These are phyloP conservation scores for Bombyx mandarina DNA, from an alignment of 1,140 invertebrate genomes.

Conservation along the genomic window DNA sequence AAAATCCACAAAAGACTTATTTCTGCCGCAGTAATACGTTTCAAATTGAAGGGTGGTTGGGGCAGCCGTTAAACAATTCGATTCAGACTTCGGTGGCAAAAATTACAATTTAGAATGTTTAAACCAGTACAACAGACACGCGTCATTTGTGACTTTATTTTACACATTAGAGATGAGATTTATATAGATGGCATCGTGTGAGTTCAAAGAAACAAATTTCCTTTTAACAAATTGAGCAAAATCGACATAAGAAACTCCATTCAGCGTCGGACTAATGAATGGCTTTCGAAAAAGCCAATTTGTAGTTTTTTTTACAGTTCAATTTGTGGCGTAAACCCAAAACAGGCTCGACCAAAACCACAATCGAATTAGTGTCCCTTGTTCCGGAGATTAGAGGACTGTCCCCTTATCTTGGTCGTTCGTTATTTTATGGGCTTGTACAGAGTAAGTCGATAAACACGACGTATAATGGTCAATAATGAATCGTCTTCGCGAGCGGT, in stretches of 20 bases:
- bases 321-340: slow-evolving; percentile 67
- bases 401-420: slow-evolving; percentile 68
- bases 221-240: slow-evolving; percentile 70
- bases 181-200: slow-evolving; percentile 35
- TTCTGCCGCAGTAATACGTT: too few relatives aligned
- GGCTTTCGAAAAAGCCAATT: slow-evolving; percentile 62
- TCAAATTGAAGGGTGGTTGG: too few relatives aligned
- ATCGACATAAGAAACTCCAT: slow-evolving; percentile 60
- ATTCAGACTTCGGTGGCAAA: too few relatives aligned
- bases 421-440: slow-evolving; percentile 70
- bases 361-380: slow-evolving; percentile 71
- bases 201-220: slow-evolving; percentile 42
- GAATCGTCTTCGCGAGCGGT: slow-evolving; percentile 64
- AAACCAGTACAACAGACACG: too few relatives aligned
- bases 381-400: slow-evolving; percentile 68
- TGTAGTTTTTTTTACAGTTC: slow-evolving; percentile 70
- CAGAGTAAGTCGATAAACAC: slow-evolving; percentile 68
- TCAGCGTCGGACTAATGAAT: slow-evolving; percentile 64
- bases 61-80: too few relatives aligned
- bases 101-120: too few relatives aligned
- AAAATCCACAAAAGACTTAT: too few relatives aligned
- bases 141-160: too few relatives aligned
- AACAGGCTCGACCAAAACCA: slow-evolving; percentile 65
- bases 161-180: too few relatives aligned
- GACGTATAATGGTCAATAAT: slow-evolving; percentile 68